Evolutionary conservation across 2,888 invertebrate genomes (phyloP), one percentile per base, ranked within the genome.

Genomic region (Dascillus cervinus): DNA sequence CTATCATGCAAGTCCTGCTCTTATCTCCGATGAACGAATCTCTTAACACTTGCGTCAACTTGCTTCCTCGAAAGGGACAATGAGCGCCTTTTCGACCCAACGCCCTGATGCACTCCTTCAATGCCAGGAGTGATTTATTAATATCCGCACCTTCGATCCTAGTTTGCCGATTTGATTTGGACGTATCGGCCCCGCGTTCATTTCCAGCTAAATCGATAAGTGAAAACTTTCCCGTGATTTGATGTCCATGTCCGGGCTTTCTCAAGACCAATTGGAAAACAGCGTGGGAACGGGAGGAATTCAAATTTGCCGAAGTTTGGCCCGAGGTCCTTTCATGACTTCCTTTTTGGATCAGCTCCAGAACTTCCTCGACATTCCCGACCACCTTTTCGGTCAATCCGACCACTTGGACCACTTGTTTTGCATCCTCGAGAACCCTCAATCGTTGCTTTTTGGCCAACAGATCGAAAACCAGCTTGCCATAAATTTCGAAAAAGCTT

Each of bases 1-100:
- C 96, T 64, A 98, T 96, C 98, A 98, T 98, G 67, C 97, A 98
- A n/a, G 96, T 98, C 64, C 86, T 82, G 19, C 95, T 92, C 66
- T 97, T 97, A 66, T 96, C 95, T 4, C 97, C 96, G 57, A 98
- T 95, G 67, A 98, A 98, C 20, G 92, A 92, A 70, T 98, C 98
- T 47, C 96, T 77, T 43, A 98, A 69, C 38, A 98, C 96, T 64
- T 88, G 82, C 17, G 97, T 97, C 22, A 98, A 72, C 67, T 97
- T 97, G 51, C 94, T 94, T 34, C 94, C 95, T 49, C 98, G 76
- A 73, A 98, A 98, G 10, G 98, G 97, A 49, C 97, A 72, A 69
- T 98, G 97, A 40, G 89, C 85, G 41, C 92, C 94, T 68, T 92
- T 94, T 63, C 88, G 82, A 29, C 96, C 96, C 44, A 95, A 71